A percentile compares a stretch with the other conserved stretches of the same genome.
phyloP scores from a whole-genome alignment of 2,113 vertebrate species.

The Perca fluviatilis region DNA sequence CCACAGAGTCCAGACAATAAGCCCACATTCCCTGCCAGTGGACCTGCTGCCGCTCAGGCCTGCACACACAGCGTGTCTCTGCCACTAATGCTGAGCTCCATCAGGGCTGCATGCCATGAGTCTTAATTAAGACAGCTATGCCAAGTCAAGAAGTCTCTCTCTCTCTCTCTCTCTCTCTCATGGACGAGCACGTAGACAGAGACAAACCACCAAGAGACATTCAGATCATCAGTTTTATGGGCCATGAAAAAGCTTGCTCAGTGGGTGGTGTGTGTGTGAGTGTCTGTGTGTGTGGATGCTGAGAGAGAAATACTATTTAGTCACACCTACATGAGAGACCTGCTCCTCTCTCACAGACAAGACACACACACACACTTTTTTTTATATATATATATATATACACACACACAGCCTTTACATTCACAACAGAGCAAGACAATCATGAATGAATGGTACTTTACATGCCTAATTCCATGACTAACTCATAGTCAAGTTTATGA shows the following conservation, averaged over 20 bases:
- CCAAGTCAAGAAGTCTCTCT: constrained; percentile 65
- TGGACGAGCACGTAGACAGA: constrained; percentile 19
- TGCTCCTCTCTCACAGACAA: constrained; percentile 63
- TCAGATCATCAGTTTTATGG: constrained; percentile 70
- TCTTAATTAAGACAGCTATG: constrained; percentile 73
- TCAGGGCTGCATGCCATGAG: constrained; percentile 67
- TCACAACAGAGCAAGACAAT: constrained; percentile 23
- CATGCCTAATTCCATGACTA: constrained; percentile 25
- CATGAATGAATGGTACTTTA: constrained; percentile 24
- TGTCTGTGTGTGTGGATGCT: constrained; percentile 34
- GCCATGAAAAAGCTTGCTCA: constrained; percentile 63
- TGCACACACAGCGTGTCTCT: constrained; percentile 60
- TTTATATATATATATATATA: neutral
- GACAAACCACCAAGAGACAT: constrained; percentile 55
- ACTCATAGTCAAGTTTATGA: constrained; percentile 19
- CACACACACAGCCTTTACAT: neutral
- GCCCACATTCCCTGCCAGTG: constrained; percentile 45
- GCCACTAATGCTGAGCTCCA: constrained; percentile 52
- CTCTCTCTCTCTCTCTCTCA: neutral
- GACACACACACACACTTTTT: constrained; percentile 26
- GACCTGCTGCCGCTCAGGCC: constrained; percentile 58
- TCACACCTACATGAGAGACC: constrained; percentile 72
- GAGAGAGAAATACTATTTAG: constrained; percentile 65
- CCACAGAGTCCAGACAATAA: constrained; percentile 57
- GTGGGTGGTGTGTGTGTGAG: constrained; percentile 51